Percentiles rank a stretch among this genome's conserved stretches.
Conservation (phyloP, 2,113 vertebrate species). For the Triplophysa siluroides region DNA sequence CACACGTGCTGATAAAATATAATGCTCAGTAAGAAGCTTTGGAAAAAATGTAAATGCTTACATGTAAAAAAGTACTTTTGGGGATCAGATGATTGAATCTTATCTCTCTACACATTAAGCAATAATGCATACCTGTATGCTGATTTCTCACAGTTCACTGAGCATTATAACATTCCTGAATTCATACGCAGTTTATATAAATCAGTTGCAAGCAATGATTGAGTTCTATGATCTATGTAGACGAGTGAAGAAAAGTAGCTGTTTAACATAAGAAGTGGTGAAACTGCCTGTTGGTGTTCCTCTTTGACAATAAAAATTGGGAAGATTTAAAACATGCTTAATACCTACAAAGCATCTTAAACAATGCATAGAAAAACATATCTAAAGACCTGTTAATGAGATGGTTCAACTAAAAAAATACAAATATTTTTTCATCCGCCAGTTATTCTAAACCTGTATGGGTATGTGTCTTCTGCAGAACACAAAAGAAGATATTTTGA, state of each 20-base stretch:
- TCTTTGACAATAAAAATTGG: not conserved
- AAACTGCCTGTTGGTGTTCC: not conserved
- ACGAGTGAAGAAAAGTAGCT: not conserved
- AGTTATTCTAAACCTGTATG: no score
- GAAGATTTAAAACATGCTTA: not conserved
- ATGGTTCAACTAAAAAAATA: no score
- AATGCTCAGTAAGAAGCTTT: no score
- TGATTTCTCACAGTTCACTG: constrained; percentile 33
- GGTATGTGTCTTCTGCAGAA: no score
- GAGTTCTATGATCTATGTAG: not conserved
- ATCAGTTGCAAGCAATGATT: not conserved
- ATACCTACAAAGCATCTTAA: not conserved
- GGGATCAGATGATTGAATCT: not conserved
- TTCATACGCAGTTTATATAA: constrained; percentile 16
- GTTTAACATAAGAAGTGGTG: not conserved
- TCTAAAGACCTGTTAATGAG: not conserved
- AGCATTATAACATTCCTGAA: constrained; percentile 29
- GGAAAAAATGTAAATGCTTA: no score
- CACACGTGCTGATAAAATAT: no score
- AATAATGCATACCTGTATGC: constrained; percentile 37
- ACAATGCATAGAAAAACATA: not conserved
- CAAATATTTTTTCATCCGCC: no score
- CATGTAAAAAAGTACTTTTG: not conserved
- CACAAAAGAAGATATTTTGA: no score
- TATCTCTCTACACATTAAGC: constrained; percentile 19